Conservation (phyloP, 2,888 invertebrate genomes). For the Nomada flava region DNA sequence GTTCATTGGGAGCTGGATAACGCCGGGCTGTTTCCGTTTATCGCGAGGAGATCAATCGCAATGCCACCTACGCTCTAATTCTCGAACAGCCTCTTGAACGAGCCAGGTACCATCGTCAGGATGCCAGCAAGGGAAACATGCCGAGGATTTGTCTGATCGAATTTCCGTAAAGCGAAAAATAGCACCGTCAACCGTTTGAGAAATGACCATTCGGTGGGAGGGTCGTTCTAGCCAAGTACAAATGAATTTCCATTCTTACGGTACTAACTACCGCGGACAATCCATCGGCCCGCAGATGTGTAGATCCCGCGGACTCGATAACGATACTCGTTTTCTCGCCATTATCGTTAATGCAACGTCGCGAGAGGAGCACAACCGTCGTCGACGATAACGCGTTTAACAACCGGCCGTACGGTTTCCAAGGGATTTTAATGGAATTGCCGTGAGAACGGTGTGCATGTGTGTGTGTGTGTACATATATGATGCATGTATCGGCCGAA, state of each 20-base stretch:
- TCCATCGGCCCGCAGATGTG: slow-evolving; percentile 17
- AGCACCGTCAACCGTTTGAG: background rate
- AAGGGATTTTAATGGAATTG: slow-evolving; percentile 59
- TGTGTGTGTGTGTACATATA: too few species aligned
- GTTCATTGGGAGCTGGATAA: slow-evolving; percentile 58
- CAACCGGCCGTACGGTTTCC: slow-evolving; percentile 41
- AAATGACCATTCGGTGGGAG: background rate
- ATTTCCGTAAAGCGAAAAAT: background rate
- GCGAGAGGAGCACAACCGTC: slow-evolving; percentile 23
- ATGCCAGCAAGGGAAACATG: too few species aligned
- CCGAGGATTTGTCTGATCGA: too few species aligned
- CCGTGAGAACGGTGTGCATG: slow-evolving; percentile 20
- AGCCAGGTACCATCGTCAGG: too few species aligned
- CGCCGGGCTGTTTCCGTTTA: slow-evolving; percentile 41
- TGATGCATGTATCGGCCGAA: slow-evolving; percentile 10
- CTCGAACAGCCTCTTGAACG: too few species aligned
- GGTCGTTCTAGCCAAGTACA: background rate
- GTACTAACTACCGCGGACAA: slow-evolving; percentile 16
- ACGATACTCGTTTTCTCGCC: slow-evolving; percentile 37
- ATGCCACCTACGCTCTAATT: slow-evolving; percentile 3
- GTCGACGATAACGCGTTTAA: slow-evolving; percentile 40
- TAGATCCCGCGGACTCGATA: slow-evolving; percentile 35
- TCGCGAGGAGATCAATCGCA: slow-evolving; percentile 27
- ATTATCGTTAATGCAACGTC: slow-evolving; percentile 58
- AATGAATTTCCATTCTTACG: slow-evolving; percentile 14